phyloP scores from a whole-genome alignment of 2,888 invertebrate genomes.

The Siphlonurus alternatus region DNA sequence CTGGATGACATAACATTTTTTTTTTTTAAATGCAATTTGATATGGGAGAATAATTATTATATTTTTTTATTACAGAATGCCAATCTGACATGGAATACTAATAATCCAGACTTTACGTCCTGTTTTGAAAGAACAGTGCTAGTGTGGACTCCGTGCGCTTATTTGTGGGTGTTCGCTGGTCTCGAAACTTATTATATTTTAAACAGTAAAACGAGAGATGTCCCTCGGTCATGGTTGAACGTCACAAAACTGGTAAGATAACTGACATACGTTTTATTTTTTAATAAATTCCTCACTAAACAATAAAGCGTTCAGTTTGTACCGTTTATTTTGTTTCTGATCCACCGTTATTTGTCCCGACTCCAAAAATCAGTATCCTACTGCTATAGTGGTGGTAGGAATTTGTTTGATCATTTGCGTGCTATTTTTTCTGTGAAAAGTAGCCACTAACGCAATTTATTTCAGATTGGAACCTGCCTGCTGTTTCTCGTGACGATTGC shows the following conservation, averaged over 20 bases:
- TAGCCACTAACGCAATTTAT: no score
- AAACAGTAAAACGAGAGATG: slow-evolving; percentile 55
- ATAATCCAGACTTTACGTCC: slow-evolving; percentile 67
- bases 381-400: background rate
- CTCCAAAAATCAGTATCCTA: no score
- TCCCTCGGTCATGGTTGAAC: slow-evolving; percentile 55
- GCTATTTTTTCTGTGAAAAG: no score
- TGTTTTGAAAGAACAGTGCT: slow-evolving; percentile 87
- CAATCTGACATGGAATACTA: slow-evolving; percentile 60
- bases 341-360: no score
- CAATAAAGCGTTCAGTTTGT: no score
- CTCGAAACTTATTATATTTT: slow-evolving; percentile 60
- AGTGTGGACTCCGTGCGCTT: slow-evolving; percentile 75
- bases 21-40: no score
- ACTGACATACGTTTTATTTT: no score
- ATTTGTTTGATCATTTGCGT: no score
- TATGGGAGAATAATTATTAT: no score
- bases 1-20: no score
- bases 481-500: slow-evolving; percentile 47
- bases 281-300: no score
- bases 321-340: no score
- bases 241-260: slow-evolving; percentile 42
- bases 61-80: slow-evolving; percentile 45
- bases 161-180: slow-evolving; percentile 59
- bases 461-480: slow-evolving; percentile 33